Percentiles rank a stretch among this genome's conserved stretches.
Conservation (phyloP, 2,113 vertebrate species). For the Struthidea cinerea region DNA sequence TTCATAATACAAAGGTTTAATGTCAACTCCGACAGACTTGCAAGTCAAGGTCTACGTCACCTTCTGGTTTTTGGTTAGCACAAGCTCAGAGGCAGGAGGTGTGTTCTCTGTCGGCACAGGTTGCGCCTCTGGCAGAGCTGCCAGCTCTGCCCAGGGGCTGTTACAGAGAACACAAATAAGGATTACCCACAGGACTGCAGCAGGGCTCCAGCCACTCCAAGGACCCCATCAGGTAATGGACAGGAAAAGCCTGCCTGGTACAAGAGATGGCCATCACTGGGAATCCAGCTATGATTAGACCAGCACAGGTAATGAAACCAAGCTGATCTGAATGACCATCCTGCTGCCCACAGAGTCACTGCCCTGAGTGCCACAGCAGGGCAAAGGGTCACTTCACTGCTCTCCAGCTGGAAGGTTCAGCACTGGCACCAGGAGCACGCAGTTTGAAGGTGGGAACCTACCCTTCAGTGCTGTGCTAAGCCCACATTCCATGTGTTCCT, state of each 20-base stretch:
- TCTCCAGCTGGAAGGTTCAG: not conserved
- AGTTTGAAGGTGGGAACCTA: not conserved
- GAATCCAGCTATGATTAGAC: rapidly evolving
- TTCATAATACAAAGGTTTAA: not conserved
- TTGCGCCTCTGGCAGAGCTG: not conserved
- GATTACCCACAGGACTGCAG: not conserved
- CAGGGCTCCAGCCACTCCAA: not conserved
- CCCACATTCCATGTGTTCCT: rapidly evolving
- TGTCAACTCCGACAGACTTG: not conserved
- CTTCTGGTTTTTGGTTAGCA: rapidly evolving
- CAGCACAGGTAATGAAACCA: rapidly evolving
- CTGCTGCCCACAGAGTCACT: not conserved
- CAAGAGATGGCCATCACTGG: not conserved
- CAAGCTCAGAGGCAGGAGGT: not conserved
- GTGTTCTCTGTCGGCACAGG: not conserved
- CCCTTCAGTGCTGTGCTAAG: not conserved
- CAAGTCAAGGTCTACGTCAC: not conserved
- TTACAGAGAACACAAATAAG: rapidly evolving
- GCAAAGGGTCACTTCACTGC: not conserved
- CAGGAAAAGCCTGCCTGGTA: not conserved
- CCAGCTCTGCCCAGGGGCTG: not conserved
- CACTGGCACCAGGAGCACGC: not conserved
- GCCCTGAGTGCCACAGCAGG: not conserved
- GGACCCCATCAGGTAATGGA: not conserved
- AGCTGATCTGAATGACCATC: rapidly evolving